Percentiles rank a stretch among this genome's conserved stretches.
Conservation (phyloP, 37 sponge, comb jelly and placozoan genomes). For the Tethya wilhelma region DNA sequence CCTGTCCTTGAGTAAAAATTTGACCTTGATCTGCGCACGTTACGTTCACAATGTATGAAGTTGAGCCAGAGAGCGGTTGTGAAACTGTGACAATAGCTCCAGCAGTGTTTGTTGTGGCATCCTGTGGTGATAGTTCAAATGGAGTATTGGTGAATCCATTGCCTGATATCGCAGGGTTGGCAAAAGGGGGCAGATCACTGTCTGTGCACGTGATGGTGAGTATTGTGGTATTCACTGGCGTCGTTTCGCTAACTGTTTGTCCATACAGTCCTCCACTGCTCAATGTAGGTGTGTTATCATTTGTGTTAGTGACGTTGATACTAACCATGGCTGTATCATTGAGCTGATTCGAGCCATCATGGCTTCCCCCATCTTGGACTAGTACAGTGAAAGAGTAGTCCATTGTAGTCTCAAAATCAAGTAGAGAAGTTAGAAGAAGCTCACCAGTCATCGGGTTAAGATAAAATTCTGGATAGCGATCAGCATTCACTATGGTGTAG, state of each 20-base stretch:
- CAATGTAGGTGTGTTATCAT: constrained; percentile 63
- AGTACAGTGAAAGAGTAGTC: constrained; percentile 28
- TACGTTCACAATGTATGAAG: constrained; percentile 41
- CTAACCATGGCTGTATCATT: constrained; percentile 28
- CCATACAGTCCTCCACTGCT: constrained; percentile 70
- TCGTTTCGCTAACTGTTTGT: constrained; percentile 49
- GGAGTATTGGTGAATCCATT: constrained; percentile 17
- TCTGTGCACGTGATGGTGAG: constrained; percentile 62
- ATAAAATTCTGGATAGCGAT: constrained; percentile 31
- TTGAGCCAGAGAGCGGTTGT: constrained; percentile 24
- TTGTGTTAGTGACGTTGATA: constrained; percentile 50
- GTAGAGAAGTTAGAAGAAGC: constrained; percentile 40
- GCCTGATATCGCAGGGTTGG: constrained; percentile 5
- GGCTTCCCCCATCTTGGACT: constrained; percentile 68
- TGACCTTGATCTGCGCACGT: constrained; percentile 58
- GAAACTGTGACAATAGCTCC: constrained; percentile 31
- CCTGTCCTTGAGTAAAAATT: constrained; percentile 10
- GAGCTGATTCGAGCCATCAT: constrained; percentile 55
- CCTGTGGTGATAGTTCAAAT: constrained; percentile 42
- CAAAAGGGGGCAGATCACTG: constrained; percentile 44
- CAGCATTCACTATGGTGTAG: constrained; percentile 18
- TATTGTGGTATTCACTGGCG: constrained; percentile 30
- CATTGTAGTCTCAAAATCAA: constrained; percentile 54
- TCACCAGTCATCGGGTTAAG: constrained; percentile 55
- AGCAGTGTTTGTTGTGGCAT: background rate